phyloP scores from a whole-genome alignment of 2,113 vertebrate species.

The Alouatta palliata region DNA sequence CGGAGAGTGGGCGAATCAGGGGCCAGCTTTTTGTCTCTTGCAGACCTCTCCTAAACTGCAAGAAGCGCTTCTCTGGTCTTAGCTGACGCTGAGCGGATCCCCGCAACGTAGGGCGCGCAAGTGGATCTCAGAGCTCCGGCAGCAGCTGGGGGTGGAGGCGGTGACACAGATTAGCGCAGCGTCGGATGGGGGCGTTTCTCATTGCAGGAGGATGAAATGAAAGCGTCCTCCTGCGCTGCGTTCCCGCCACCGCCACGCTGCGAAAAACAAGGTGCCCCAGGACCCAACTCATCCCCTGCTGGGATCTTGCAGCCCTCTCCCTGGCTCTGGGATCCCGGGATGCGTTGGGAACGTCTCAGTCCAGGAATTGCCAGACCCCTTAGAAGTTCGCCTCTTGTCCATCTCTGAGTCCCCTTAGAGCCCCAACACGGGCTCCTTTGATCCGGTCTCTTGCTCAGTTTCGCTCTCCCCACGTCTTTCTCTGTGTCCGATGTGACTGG shows the following conservation, averaged over 20 bases:
- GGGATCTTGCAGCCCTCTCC: neutral
- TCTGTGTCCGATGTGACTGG: neutral
- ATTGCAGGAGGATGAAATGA: slow-evolving; percentile 71
- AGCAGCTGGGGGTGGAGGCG: neutral
- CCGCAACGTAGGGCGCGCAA: fast-evolving
- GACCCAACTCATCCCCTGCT: too few species aligned
- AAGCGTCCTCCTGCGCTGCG: slow-evolving; percentile 66
- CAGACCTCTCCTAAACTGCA: slow-evolving; percentile 77
- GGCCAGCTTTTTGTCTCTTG: slow-evolving; percentile 67
- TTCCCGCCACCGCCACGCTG: fast-evolving
- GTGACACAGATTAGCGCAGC: slow-evolving; percentile 73
- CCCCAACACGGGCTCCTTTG: neutral
- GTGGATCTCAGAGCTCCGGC: fast-evolving
- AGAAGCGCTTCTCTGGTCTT: neutral
- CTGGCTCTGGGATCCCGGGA: neutral
- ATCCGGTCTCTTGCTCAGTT: neutral
- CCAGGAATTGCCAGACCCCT: neutral
- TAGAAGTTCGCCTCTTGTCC: neutral
- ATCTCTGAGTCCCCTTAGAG: neutral
- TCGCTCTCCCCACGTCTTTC: neutral
- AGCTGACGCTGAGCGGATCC: too few species aligned
- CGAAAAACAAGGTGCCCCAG: neutral
- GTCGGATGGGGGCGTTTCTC: fast-evolving
- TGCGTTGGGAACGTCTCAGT: fast-evolving
- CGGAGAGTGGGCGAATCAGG: neutral